Conservation (phyloP, 2,797 vertebrate species). For the Lates japonicus region DNA sequence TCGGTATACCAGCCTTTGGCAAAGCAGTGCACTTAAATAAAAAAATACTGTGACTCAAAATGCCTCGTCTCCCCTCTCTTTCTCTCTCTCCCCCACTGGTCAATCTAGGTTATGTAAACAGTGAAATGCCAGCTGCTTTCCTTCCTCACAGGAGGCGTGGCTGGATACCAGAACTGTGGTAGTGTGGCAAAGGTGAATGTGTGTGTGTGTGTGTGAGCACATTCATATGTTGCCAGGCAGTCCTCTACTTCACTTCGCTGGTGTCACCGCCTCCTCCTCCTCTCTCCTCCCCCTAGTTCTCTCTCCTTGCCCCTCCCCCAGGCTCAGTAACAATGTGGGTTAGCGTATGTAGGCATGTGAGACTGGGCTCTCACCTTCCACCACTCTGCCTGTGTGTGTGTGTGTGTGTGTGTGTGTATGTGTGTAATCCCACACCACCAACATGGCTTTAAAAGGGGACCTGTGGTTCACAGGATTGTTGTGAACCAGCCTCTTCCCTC, state of each 20-base stretch:
- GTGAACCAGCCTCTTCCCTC: slow-evolving; percentile 9
- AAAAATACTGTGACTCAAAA: not conserved
- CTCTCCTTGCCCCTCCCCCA: slow-evolving; percentile 48
- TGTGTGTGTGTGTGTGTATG: slow-evolving; percentile 13
- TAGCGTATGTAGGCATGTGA: slow-evolving; percentile 60
- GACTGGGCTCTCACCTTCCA: slow-evolving; percentile 32
- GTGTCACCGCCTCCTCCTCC: slow-evolving; percentile 31
- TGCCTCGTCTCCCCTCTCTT: not conserved
- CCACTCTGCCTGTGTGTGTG: not conserved
- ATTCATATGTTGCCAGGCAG: slow-evolving; percentile 43
- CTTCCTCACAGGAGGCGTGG: slow-evolving; percentile 48
- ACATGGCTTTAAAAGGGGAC: slow-evolving; percentile 42
- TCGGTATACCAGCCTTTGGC: not conserved
- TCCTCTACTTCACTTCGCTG: slow-evolving; percentile 14
- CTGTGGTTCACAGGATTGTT: slow-evolving; percentile 41
- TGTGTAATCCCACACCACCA: slow-evolving; percentile 40
- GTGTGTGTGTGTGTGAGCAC: slow-evolving; percentile 12
- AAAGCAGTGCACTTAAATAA: not conserved
- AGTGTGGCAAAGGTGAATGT: slow-evolving; percentile 77
- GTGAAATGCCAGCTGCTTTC: slow-evolving; percentile 59
- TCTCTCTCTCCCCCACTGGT: slow-evolving; percentile 43
- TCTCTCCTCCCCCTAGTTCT: slow-evolving; percentile 45
- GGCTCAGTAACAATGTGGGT: slow-evolving; percentile 52
- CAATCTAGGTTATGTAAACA: slow-evolving; percentile 70
- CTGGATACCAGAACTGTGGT: slow-evolving; percentile 62